These are phyloP conservation scores for Aquatica leii DNA, from an alignment of 2,888 invertebrate genomes.

Conservation along the genomic window DNA sequence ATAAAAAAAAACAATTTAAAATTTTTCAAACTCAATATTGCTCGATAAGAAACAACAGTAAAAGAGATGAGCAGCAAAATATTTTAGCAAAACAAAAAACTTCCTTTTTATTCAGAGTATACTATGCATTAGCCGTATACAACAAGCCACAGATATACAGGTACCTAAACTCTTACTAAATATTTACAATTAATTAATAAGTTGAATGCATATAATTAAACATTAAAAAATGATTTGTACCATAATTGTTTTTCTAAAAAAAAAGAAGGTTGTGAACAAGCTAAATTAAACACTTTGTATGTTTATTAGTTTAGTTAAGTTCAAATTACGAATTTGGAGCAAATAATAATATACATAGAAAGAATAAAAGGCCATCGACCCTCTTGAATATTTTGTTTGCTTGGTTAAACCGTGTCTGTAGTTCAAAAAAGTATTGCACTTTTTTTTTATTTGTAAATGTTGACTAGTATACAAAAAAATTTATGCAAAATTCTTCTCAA, in stretches of 20 bases:
- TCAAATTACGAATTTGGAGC: not conserved
- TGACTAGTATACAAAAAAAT: too few species aligned
- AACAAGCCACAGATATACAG: constrained; percentile 61
- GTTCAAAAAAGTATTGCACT: too few species aligned
- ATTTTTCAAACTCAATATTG: constrained; percentile 37
- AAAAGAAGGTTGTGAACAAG: not conserved
- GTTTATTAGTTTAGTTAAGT: constrained; percentile 10
- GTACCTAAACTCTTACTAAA: constrained; percentile 54
- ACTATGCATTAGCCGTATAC: constrained; percentile 53
- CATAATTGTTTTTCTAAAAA: constrained; percentile 31
- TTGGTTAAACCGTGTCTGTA: too few species aligned
- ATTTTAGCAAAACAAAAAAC: constrained; percentile 23
- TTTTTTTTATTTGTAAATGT: too few species aligned
- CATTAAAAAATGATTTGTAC: constrained; percentile 31
- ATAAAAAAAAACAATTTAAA: constrained; percentile 31
- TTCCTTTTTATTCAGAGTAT: constrained; percentile 29
- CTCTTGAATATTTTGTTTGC: too few species aligned
- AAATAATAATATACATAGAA: too few species aligned
- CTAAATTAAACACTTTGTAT: constrained; percentile 9
- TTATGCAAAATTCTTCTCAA: too few species aligned
- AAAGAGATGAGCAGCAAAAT: constrained; percentile 23
- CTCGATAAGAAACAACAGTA: constrained; percentile 31
- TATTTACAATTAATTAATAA: constrained; percentile 28
- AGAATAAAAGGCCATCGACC: too few species aligned
- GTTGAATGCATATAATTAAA: constrained; percentile 15